A percentile compares a stretch with the other conserved stretches of the same genome.
Evolutionary conservation across 2,113 vertebrate genomes (phyloP).

Genomic region (Regulus satrapa): DNA sequence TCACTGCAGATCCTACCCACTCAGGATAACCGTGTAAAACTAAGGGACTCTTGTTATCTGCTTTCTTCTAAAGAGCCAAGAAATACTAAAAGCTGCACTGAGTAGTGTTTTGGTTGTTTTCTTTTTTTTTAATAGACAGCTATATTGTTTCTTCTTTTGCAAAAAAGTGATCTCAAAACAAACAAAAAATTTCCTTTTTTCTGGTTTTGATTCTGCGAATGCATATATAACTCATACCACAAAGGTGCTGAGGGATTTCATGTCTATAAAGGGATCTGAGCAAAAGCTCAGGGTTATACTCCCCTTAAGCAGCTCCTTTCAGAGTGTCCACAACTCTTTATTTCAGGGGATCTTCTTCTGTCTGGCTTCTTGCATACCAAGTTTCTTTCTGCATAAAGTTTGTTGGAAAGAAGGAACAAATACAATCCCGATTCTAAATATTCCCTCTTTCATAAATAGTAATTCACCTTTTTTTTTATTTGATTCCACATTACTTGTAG

Average conservation of each 20-base stretch:
- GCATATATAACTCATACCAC: neutral
- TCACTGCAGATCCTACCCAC: neutral
- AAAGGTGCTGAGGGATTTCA: neutral
- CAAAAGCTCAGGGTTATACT: neutral
- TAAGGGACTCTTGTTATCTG: neutral
- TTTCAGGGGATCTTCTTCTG: neutral
- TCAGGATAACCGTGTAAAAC: neutral
- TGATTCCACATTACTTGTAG: constrained; percentile 55
- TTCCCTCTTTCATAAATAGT: neutral
- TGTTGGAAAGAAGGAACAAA: neutral
- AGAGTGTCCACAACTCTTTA: neutral
- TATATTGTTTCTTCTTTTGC: neutral
- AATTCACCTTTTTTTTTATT: neutral
- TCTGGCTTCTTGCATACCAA: neutral
- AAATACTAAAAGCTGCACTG: neutral
- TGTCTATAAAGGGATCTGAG: neutral
- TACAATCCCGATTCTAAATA: neutral
- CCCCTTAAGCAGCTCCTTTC: neutral
- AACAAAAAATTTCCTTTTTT: neutral
- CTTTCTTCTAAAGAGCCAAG: neutral
- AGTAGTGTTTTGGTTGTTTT: neutral
- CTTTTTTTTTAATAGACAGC: neutral
- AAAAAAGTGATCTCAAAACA: neutral
- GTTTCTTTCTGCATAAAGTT: neutral
- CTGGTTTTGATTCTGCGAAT: neutral